Base-by-base conservation (phyloP, 2,888 invertebrate genomes). In the Cosmorhoe ocellata region DNA sequence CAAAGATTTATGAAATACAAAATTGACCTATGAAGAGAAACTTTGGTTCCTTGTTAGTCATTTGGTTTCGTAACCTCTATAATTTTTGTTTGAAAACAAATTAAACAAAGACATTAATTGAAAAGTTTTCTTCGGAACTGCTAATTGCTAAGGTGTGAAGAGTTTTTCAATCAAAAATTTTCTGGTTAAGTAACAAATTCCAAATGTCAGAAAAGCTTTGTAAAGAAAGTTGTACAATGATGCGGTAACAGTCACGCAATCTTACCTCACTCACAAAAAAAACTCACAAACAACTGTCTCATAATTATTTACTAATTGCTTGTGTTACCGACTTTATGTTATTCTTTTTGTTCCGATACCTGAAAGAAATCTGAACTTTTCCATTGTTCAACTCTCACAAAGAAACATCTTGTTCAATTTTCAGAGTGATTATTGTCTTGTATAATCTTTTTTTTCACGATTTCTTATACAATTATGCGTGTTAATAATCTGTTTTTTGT, bases 201-300 rank as follows among this genome's bases (percentile, higher is more conserved):
- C 18, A 37, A 48, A 48, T 37, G 36, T 11, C 37, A 42, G 3
- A 1, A 10, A 14, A 10, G 22, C 31, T 42, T 48, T 47, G 30
- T 28, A n/a, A 1, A 2, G 4, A 8, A 12, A 46, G 5, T 32
- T 36, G 3, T 40, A 40, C 22, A 36, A 31, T 2, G 2, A 30
- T 48, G 41, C n/a, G 14, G 40, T 40, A 47, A 47, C 27, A 5
- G 4, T 28, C 39, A 40, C 13, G 33, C n/a, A 41, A 48, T n/a
- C n/a, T 48, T 48, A 48, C 31, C 10, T 37, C 31, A 42, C 12
- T 8, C n/a, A 12, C 13, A 28, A 13, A 22, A 44, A 13, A 9
- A 18, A n/a, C 2, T 18, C 24, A 7, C 27, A 5, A 5, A 6
- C 4, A 9, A 12, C 37, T 39, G 38, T 39, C 32, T 39, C 9